Base-by-base conservation (phyloP, 2,113 vertebrate species). In the Thunnus thynnus region DNA sequence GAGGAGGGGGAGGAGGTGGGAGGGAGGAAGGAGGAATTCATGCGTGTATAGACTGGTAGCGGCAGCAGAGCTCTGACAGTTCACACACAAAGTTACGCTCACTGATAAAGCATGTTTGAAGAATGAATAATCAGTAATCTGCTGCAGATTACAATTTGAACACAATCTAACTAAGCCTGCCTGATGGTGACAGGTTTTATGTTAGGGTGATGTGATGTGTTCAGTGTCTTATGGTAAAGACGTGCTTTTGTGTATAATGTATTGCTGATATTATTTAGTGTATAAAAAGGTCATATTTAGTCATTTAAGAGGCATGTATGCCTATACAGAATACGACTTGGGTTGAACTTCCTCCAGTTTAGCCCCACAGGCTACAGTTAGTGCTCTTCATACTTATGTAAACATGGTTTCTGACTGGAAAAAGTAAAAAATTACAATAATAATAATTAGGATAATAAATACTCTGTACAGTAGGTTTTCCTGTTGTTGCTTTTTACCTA, bases 21-120 rank as follows among this genome's bases (percentile, higher is more conserved):
- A 50, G 20, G 20, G 63, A 14, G 22, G 22, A 1, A 61, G 44
- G 61, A 85, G 70, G 89, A 87, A 92, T 91, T 86, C 74, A 30
- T 79, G 72, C 91, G 2, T 92, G 92, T 88, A 56, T 20, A 46
- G 84, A 89, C 92, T 78, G 80, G 91, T 41, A 64, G 48, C 54
- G 54, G 62, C 63, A n/a, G 54, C 58, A n/a, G 11, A 41, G 30
- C 54, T 73, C 44, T 56, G 41, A 75, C 55, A 41, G 41, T 30
- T 71, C 44, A 4, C 18, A 50, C 47, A 54, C 65, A 22, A 14
- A 50, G 58, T 65, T n/a, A 18, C 7, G 27, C 47, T 58, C 18
- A 17, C 61, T 36, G 66, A 68, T 78, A 13, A 64, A 75, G 44
- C 44, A 1, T 74, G 73, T 72, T 55, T 83, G 32, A 44, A 65